Base-by-base conservation (phyloP, 2,113 vertebrate species). In the Oenanthe oenanthe region DNA sequence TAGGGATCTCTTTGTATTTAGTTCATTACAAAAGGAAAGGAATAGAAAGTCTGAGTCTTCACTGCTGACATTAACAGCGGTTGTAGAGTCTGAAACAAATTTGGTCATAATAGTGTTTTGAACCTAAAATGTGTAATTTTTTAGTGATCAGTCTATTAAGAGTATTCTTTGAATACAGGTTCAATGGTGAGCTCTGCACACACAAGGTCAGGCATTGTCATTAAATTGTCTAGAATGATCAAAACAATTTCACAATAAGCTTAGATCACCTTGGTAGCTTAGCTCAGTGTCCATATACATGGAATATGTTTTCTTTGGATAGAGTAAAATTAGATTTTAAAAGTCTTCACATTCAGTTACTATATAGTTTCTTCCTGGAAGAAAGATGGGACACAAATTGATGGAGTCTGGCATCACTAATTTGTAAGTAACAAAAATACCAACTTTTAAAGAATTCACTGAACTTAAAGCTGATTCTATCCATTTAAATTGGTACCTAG, bases 381-480 rank as follows among this genome's bases (percentile, higher is more conserved):
- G 89, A 89, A 57, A 42, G 65, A 68, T 50, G 42, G 25, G 85
- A 71, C 17, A 29, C 43, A 67, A 88, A 54, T 24, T 0, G 4
- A 60, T 72, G 36, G 85, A 77, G 22, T 60, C 57, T 76, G 87
- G 15, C 47, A 74, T 70, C 56, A 45, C 31, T 51, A 57, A 47
- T 45, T 73, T 65, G 45, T 76, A 83, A 89, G 85, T 85, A 65
- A 20, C 16, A 57, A 79, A 84, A 79, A 47, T 26, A 54, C 5
- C 70, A 81, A 73, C 38, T 95, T 95, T 81, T 58, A 57, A 57
- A 80, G 32, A 48, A 62, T 93, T 85, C 88, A 47, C 78, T 82
- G 70, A 92, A 87, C 62, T 91, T 88, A 40, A 88, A 91, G 56
- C 61, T 88, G 75, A 43, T 79, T 96, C 48, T 92, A 32, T 67